phyloP scores from a whole-genome alignment of 1,140 invertebrate genomes.

The Coenobita brevimanus region DNA sequence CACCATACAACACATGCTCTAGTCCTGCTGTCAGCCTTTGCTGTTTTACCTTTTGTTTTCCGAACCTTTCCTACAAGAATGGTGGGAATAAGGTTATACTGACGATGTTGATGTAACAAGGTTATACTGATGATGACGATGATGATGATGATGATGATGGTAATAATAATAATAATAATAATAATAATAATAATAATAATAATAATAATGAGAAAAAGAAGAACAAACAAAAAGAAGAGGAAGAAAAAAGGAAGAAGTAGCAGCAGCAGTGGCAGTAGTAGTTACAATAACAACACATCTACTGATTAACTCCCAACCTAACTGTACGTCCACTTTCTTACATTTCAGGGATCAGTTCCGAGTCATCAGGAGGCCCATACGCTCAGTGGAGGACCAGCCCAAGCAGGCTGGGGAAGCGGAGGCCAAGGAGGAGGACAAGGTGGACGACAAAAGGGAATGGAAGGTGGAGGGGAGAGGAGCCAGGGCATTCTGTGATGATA shows the following conservation, averaged over 20 bases:
- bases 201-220: neutral
- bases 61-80: too few relatives aligned
- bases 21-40: too few relatives aligned
- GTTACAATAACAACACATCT: constrained; percentile 5
- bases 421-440: neutral
- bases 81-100: too few relatives aligned
- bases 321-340: neutral
- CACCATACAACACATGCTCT: too few relatives aligned
- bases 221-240: neutral
- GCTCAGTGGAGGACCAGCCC: neutral
- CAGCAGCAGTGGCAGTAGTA: neutral
- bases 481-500: constrained; percentile 61
- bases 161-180: too few relatives aligned
- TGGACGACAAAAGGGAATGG: neutral
- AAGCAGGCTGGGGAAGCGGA: neutral
- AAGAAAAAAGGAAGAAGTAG: neutral
- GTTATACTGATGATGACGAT: too few relatives aligned
- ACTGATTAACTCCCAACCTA: too few relatives aligned
- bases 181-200: too few relatives aligned
- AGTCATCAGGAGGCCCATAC: constrained; percentile 38
- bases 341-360: constrained; percentile 55
- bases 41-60: too few relatives aligned
- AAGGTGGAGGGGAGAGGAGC: constrained; percentile 19
- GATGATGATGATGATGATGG: too few relatives aligned
- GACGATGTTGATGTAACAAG: too few relatives aligned